phyloP scores from a whole-genome alignment of 2,113 vertebrate genomes.

The Sinocyclocheilus maitianheensis region DNA sequence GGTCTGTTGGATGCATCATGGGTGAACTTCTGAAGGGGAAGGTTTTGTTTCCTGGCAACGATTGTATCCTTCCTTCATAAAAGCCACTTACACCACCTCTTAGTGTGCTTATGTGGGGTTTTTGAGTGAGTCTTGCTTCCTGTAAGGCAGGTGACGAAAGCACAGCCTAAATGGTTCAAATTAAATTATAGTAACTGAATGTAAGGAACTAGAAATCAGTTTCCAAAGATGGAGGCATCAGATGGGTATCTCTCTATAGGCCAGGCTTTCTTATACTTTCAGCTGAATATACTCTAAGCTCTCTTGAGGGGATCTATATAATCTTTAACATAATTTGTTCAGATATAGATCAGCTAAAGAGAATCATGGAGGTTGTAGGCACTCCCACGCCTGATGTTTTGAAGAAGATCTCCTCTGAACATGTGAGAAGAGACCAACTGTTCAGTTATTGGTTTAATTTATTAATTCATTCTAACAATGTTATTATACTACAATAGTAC shows the following conservation, averaged over 20 bases:
- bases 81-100: neutral
- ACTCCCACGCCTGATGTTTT: conserved; percentile 92
- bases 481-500: too few species aligned
- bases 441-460: neutral
- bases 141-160: conserved; percentile 24
- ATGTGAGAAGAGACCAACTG: conserved; percentile 75
- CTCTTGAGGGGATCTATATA: neutral
- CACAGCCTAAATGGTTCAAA: conserved; percentile 12
- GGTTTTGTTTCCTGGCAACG: conserved; percentile 92
- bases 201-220: neutral
- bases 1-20: conserved; percentile 99
- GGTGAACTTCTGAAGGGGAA: conserved; percentile 95
- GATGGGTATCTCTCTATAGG: neutral
- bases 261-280: neutral
- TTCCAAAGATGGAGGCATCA: neutral
- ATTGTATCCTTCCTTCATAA: conserved; percentile 90
- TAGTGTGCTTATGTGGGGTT: conserved; percentile 20
- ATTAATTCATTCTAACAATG: neutral
- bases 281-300: neutral
- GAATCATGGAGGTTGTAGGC: conserved; percentile 98
- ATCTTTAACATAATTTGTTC: conserved; percentile 62
- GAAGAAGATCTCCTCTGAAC: conserved; percentile 96
- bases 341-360: conserved; percentile 97
- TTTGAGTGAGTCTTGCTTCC: conserved; percentile 42
- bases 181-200: conserved; percentile 32